phyloP scores from a whole-genome alignment of 2,113 vertebrate species.

The Tursiops truncatus region DNA sequence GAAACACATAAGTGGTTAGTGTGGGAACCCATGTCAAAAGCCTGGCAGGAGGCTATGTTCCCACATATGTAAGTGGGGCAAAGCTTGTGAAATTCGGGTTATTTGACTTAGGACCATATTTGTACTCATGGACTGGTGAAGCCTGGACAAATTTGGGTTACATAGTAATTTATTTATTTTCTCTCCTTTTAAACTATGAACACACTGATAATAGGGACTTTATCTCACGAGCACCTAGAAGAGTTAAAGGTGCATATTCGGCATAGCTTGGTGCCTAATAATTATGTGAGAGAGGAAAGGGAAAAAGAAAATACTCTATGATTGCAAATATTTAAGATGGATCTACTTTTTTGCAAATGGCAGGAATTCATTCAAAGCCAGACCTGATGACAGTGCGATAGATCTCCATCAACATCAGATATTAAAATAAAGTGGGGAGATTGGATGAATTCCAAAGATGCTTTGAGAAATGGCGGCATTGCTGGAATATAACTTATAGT shows the following conservation, averaged over 20 bases:
- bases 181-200: not conserved
- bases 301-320: not conserved
- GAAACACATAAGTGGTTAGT: not conserved
- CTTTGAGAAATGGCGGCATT: not conserved
- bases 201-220: not conserved
- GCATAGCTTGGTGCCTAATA: not conserved
- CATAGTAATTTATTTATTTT: not conserved
- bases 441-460: conserved; percentile 26
- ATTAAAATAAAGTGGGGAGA: conserved; percentile 19
- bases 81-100: not conserved
- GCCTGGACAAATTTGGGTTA: not conserved
- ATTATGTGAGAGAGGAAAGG: not conserved
- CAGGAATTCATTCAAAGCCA: not conserved
- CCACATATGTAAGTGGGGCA: not conserved
- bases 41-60: not conserved
- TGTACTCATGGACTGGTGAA: not conserved
- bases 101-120: not conserved
- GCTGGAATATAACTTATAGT: not conserved
- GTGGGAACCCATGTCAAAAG: not conserved
- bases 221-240: not conserved
- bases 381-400: not conserved
- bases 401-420: conserved; percentile 31
- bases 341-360: not conserved
- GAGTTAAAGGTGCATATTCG: not conserved
- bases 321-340: conserved; percentile 51